Conservation (phyloP, 2,888 invertebrate species). For the Eurois occulta region DNA sequence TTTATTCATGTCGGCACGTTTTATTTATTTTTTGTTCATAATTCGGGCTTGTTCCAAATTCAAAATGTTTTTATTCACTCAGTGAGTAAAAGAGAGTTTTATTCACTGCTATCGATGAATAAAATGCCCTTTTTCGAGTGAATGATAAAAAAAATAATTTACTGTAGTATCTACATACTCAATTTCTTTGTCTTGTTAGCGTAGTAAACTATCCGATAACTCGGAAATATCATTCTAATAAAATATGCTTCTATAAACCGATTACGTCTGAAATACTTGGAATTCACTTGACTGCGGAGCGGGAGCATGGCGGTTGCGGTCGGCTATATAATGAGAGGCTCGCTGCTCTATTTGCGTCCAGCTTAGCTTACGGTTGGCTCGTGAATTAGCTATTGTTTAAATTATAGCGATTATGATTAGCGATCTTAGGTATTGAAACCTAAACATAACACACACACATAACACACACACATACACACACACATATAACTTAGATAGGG, state of each 20-base stretch:
- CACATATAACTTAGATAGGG: too few species aligned
- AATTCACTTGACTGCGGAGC: constrained; percentile 12
- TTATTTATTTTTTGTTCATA: too few species aligned
- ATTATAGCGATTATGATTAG: constrained; percentile 5
- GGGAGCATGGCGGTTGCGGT: neutral
- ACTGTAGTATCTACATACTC: neutral
- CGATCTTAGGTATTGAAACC: neutral
- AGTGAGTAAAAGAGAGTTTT: too few species aligned
- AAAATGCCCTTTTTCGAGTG: too few species aligned
- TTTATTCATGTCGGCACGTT: too few species aligned
- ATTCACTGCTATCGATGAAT: too few species aligned
- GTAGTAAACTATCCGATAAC: neutral
- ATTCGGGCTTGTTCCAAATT: too few species aligned
- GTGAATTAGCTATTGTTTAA: constrained; percentile 20
- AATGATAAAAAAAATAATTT: too few species aligned
- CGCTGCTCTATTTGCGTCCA: neutral
- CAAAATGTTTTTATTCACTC: too few species aligned
- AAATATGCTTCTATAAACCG: neutral
- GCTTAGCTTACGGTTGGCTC: constrained; percentile 1
- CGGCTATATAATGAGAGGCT: constrained; percentile 38
- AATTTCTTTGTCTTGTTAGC: neutral
- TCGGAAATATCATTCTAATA: neutral
- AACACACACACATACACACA: too few species aligned
- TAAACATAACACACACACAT: too few species aligned
- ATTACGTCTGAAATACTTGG: constrained; percentile 1